Base-by-base conservation (phyloP, 2,113 vertebrate genomes). In the Sorex araneus region DNA sequence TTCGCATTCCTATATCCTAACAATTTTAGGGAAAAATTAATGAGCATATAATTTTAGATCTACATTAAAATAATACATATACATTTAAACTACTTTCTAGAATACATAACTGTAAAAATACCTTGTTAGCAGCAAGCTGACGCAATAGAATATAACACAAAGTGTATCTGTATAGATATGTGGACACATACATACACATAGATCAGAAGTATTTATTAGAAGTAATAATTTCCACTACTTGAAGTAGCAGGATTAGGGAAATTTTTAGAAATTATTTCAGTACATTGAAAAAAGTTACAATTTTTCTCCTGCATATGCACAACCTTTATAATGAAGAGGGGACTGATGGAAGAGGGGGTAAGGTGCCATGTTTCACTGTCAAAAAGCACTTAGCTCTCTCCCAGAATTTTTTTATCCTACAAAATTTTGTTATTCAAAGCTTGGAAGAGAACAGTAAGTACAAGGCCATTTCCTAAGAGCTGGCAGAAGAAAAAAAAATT, bases 381-480 rank as follows among this genome's bases (percentile, higher is more conserved):
- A 94, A 92, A 76, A 1, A 64, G 28, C 13, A 76, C 34, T 93
- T 73, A 32, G 30, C 3, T 25, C 15, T 78, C 6, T 74, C 12
- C 30, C 7, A 74, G 30, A 69, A 84, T 76, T 67, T 91, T 70
- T 54, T 92, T 84, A 82, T 78, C 67, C 15, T 81, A 54, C n/a
- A 90, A 92, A 83, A 86, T 89, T 74, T 92, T 28, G 64, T 89
- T 76, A 40, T 92, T 94, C 84, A 95, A 87, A 87, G 18, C 25
- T 69, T 84, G 16, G 34, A 84, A 54, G 40, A 84, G 54, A 90
- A 80, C 64, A 91, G 36, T 84, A 90, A 93, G 36, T 77, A 84
- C 45, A 84, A 89, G n/a, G 32, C n/a, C n/a, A 75, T 88, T 95
- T 93, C 40, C 64, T 94, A 79, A 94, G 36, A 94, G 32, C 74